Base-by-base conservation (phyloP, 2,888 invertebrate genomes). In the Cepaea hortensis region DNA sequence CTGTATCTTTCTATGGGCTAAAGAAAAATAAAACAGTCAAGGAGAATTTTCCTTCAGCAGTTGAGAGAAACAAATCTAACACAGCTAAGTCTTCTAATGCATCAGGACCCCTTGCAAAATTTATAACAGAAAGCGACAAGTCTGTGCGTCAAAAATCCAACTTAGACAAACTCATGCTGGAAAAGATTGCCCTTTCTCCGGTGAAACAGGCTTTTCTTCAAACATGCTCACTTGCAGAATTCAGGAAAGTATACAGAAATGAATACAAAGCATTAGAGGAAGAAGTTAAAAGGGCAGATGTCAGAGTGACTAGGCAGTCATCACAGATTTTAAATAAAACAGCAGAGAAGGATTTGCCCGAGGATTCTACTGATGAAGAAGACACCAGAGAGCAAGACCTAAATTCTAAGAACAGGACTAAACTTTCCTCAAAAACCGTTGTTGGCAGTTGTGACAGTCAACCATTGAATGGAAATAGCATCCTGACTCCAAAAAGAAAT, bases 1-100 rank as follows among this genome's bases (percentile, higher is more conserved):
- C 90, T 23, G 90, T 90, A 72, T 91, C 91, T 18, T 92, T 92
- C 80, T 92, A 92, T 89, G 91, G 92, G 87, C 70, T 87, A 88
- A 77, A 79, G 68, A 85, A 81, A 80, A 85, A 77, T 46, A 35
- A 73, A 46, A 23, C 9, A 3, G 35, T 46, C 55, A 70, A 11
- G 50, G 62, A 68, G 7, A 65, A 68, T 72, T 9, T 79, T 0
- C 79, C 50, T 11, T 9, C 9, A 50, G n/a, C 20, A 79, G 18
- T 7, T 50, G n/a, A 50, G 48, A 61, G 9, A 13, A 82, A 48
- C 13, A 46, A 62, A 15, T 72, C 81, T 68, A 50, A n/a, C 11
- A 9, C 6, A 1, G 55, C 13, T 20, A 70, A 50, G 48, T 82
- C 81, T 4, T 70, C 73, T 13, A 35, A 61, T 11, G 55, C 9